These are phyloP conservation scores for Guaruba guarouba DNA, from an alignment of 2,113 vertebrate species.

Conservation along the genomic window DNA sequence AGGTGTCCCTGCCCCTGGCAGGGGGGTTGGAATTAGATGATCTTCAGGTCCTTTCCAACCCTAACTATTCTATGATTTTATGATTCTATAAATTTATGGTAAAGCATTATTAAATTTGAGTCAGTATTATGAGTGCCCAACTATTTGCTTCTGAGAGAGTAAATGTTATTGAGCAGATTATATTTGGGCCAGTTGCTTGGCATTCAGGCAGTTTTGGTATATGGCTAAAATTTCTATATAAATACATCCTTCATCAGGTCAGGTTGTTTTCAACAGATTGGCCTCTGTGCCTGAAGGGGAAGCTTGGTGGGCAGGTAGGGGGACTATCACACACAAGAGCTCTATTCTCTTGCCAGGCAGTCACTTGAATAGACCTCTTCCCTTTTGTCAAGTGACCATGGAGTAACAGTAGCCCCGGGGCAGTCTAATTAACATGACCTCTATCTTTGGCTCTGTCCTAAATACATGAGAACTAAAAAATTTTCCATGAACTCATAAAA, in stretches of 20 bases:
- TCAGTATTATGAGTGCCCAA: not conserved
- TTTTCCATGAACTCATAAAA: slow-evolving; percentile 38
- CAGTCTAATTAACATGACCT: slow-evolving; percentile 63
- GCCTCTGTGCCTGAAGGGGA: slow-evolving; percentile 51
- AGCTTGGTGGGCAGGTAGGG: slow-evolving; percentile 13
- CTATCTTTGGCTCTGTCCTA: slow-evolving; percentile 52
- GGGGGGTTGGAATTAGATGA: no score
- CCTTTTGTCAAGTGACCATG: slow-evolving; percentile 23
- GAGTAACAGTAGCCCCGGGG: slow-evolving; percentile 55
- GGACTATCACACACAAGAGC: not conserved
- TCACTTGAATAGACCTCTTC: slow-evolving; percentile 18
- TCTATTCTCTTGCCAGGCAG: slow-evolving; percentile 19
- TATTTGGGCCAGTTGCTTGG: not conserved
- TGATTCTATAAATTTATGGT: not conserved
- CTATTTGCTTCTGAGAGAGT: not conserved
- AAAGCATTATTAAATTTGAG: not conserved
- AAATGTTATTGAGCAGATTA: not conserved
- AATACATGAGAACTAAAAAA: slow-evolving; percentile 54
- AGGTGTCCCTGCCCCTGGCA: no score
- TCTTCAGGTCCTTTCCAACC: no score
- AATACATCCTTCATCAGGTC: slow-evolving; percentile 29
- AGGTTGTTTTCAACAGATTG: slow-evolving; percentile 56
- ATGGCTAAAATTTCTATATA: not conserved
- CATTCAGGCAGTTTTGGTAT: not conserved
- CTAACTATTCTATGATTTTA: no score